A percentile compares a stretch with the other conserved stretches of the same genome.
Evolutionary conservation across 2,113 vertebrate species (phyloP).

Genomic region (Hippocampus mohnikei): DNA sequence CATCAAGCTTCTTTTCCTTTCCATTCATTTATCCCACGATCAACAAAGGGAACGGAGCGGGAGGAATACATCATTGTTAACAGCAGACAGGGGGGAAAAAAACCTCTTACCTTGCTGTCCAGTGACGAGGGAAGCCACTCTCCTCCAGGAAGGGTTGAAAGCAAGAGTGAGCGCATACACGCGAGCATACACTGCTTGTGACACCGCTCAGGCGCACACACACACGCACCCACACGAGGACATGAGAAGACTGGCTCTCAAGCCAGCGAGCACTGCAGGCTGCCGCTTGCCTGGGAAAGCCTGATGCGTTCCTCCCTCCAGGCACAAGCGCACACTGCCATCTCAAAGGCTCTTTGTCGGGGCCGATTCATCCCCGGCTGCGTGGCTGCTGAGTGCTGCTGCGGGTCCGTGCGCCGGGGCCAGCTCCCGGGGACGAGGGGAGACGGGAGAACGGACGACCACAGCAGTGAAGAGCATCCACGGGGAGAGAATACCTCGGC

Average conservation of each 20-base stretch:
- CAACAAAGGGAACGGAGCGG: conserved; percentile 18
- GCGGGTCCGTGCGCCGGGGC: conserved; percentile 38
- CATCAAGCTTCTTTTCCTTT: conserved; percentile 52
- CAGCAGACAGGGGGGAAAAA: conserved; percentile 8
- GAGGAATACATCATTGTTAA: conserved; percentile 42
- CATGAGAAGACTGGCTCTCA: conserved; percentile 62
- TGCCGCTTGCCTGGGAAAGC: conserved; percentile 76
- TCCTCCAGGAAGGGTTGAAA: conserved; percentile 64
- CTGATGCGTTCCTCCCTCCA: conserved; percentile 75
- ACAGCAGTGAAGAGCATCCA: conserved; percentile 65
- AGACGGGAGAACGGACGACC: conserved; percentile 40
- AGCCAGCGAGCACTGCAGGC: conserved; percentile 72
- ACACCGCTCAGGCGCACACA: conserved; percentile 45
- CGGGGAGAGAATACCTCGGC: conserved; percentile 60
- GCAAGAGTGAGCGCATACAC: conserved; percentile 56
- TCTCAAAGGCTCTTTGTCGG: conserved; percentile 74
- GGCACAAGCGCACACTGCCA: conserved; percentile 67
- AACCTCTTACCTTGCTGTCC: conserved; percentile 72
- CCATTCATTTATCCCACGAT: conserved; percentile 17
- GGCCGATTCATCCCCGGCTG: conserved; percentile 64
- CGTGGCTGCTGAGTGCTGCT: conserved; percentile 46
- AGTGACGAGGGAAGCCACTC: conserved; percentile 66
- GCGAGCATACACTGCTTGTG: conserved; percentile 41
- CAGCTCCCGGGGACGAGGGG: conserved; percentile 50
- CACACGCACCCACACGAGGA: conserved; percentile 41